These are phyloP conservation scores for Pterostichus madidus DNA, from an alignment of 2,888 invertebrate genomes.

Conservation along the genomic window DNA sequence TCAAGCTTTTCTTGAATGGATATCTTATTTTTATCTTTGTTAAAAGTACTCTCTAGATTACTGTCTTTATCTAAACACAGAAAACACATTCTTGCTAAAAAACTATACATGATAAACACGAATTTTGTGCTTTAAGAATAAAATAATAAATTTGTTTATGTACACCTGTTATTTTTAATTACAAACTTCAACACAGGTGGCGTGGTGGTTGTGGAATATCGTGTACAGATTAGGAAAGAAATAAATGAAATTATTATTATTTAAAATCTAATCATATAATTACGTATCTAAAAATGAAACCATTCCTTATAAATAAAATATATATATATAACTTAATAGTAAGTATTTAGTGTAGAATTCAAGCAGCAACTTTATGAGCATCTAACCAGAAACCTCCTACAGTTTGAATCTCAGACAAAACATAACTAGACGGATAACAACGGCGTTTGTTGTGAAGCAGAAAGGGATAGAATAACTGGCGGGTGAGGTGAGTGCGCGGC, in stretches of 20 bases:
- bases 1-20: constrained; percentile 48
- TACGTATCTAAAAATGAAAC: too few species aligned
- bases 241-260: background rate
- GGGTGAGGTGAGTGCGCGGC: too few species aligned
- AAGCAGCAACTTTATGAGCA: constrained; percentile 14
- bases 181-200: constrained; percentile 10
- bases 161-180: constrained; percentile 23
- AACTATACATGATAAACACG: constrained; percentile 39
- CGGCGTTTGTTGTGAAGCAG: too few species aligned
- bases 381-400: constrained; percentile 68
- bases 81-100: constrained; percentile 37
- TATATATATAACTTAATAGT: background rate
- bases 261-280: too few species aligned
- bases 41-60: constrained; percentile 33
- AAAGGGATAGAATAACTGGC: too few species aligned
- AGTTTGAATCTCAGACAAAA: too few species aligned
- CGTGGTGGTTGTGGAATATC: background rate
- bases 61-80: constrained; percentile 41
- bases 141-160: constrained; percentile 35
- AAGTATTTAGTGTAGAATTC: too few species aligned
- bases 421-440: too few species aligned
- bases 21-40: constrained; percentile 46
- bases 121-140: background rate
- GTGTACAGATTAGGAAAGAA: constrained; percentile 11
- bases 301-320: too few species aligned